A percentile compares a stretch with the other conserved stretches of the same genome.
Conservation (phyloP, 2,888 invertebrate genomes). For the Gisinianus flammeolus region DNA sequence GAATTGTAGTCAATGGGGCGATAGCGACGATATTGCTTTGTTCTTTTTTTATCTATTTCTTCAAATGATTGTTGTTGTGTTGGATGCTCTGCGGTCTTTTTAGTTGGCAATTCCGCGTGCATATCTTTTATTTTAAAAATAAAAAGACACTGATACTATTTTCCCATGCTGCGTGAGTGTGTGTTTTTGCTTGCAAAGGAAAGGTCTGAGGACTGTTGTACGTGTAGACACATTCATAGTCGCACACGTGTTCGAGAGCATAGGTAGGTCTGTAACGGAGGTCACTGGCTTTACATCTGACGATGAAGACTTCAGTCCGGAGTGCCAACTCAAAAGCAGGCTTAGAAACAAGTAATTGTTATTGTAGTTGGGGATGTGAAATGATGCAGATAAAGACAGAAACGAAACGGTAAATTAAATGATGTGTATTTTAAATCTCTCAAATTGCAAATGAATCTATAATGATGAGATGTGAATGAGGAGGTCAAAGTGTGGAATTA, state of each 20-base stretch:
- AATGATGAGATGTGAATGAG: constrained; percentile 21
- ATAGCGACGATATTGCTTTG: background rate
- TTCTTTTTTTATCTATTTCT: constrained; percentile 1
- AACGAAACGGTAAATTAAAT: constrained; percentile 29
- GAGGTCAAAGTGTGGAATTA: constrained; percentile 2
- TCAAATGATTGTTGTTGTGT: background rate
- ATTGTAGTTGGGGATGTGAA: constrained; percentile 11
- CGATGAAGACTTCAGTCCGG: background rate
- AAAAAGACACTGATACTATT: too few species aligned
- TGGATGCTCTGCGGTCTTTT: too few species aligned
- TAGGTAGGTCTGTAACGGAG: background rate
- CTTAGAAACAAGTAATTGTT: constrained; percentile 30
- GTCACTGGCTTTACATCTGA: constrained; percentile 12
- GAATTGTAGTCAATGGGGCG: background rate
- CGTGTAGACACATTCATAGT: too few species aligned
- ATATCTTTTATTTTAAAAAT: background rate
- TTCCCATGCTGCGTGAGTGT: too few species aligned
- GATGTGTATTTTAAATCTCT: constrained; percentile 26
- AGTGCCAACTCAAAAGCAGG: background rate
- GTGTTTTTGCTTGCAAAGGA: background rate
- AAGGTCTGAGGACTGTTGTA: background rate
- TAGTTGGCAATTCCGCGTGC: too few species aligned
- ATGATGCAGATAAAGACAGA: constrained; percentile 22
- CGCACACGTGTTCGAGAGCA: background rate
- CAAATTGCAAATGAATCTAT: constrained; percentile 27